Conservation (phyloP, 2,888 invertebrate species). For the Petrolisthes manimaculis region DNA sequence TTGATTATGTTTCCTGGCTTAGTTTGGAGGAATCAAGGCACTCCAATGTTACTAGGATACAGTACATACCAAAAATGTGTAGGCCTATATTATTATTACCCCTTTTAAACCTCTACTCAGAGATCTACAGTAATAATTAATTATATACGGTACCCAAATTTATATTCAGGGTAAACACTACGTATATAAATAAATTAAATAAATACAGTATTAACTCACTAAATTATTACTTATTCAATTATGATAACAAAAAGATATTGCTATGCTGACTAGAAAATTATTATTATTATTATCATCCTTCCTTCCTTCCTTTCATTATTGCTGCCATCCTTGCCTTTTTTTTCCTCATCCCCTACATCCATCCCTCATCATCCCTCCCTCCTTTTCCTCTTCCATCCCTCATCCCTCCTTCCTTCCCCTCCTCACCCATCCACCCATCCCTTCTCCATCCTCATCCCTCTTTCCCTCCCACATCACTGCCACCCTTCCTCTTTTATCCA, state of each 20-base stretch:
- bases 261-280: neutral
- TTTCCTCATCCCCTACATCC: neutral
- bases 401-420: neutral
- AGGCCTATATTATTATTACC: too few species aligned
- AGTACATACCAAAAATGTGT: too few species aligned
- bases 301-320: neutral
- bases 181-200: too few species aligned
- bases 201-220: neutral
- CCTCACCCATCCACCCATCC: neutral
- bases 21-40: too few species aligned
- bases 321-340: neutral
- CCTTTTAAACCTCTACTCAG: too few species aligned
- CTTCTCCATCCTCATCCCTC: neutral
- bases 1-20: too few species aligned
- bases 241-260: too few species aligned
- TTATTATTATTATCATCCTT: neutral
- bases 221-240: conserved; percentile 4
- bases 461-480: conserved; percentile 24
- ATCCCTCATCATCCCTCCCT: neutral
- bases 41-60: too few species aligned
- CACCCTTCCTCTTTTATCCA: conserved; percentile 65
- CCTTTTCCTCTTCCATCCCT: neutral
- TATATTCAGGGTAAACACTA: too few species aligned
- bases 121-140: too few species aligned
- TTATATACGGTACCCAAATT: too few species aligned